Percentiles rank a stretch among this genome's conserved stretches.
Conservation (phyloP, 2,797 vertebrate species). For the Myotis planiceps region DNA sequence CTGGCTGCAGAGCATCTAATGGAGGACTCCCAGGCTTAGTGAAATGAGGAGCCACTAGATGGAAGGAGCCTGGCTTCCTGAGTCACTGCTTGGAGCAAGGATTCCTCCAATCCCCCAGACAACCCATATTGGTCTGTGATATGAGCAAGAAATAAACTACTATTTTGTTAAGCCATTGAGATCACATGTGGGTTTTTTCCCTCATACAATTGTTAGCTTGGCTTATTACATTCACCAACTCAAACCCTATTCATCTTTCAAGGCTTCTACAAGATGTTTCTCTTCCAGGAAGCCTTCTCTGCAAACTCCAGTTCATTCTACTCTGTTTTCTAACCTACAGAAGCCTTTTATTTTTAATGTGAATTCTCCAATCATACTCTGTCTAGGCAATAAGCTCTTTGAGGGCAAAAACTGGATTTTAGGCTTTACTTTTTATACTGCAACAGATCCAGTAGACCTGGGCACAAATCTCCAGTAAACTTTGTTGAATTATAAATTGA, state of each 20-base stretch:
- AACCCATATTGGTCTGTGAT: neutral
- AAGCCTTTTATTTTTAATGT: neutral
- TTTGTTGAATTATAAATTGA: conserved; percentile 37
- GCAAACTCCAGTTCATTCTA: conserved; percentile 3
- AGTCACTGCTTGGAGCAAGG: neutral
- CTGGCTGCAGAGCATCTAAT: neutral
- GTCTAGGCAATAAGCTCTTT: conserved; percentile 37
- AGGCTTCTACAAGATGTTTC: neutral
- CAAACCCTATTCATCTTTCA: neutral
- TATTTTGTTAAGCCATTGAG: conserved; percentile 8
- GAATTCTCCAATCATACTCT: conserved; percentile 32
- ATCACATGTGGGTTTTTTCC: neutral
- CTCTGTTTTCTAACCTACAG: conserved; percentile 25
- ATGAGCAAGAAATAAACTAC: neutral
- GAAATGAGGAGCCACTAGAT: neutral
- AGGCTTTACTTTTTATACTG: conserved; percentile 35
- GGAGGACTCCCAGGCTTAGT: neutral
- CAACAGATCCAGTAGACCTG: conserved; percentile 35
- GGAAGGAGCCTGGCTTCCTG: neutral
- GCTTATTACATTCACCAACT: neutral
- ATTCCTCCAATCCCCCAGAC: neutral
- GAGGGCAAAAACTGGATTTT: conserved; percentile 51
- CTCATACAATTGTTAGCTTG: neutral
- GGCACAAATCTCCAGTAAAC: conserved; percentile 27
- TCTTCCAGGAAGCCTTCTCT: conserved; percentile 16